Conservation (phyloP, 2,888 invertebrate genomes). For the Capitulum mitella region DNA sequence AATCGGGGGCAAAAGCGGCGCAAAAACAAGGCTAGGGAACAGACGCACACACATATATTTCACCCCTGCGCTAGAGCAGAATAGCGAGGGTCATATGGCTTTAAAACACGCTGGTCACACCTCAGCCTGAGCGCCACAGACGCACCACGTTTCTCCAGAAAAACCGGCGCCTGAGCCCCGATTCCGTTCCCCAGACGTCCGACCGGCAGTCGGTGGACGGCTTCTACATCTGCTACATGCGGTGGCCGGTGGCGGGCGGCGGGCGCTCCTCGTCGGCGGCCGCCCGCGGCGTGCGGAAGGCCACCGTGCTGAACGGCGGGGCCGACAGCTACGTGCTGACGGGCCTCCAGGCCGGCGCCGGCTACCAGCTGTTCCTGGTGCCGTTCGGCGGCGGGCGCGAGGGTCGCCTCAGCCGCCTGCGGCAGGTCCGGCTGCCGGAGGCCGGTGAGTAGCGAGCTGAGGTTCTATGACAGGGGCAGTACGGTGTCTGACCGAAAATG, state of each 20-base stretch:
- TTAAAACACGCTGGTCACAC: too few species aligned
- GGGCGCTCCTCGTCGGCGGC: neutral
- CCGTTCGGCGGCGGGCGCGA: neutral
- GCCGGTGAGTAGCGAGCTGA: neutral
- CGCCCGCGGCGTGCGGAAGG: neutral
- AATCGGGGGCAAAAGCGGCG: too few species aligned
- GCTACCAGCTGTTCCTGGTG: slow-evolving; percentile 6
- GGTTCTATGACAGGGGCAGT: too few species aligned
- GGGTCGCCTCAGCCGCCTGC: neutral
- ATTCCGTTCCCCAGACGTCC: neutral
- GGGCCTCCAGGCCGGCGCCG: neutral
- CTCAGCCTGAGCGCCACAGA: too few species aligned
- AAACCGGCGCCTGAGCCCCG: too few species aligned
- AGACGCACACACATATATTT: too few species aligned
- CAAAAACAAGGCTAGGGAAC: too few species aligned
- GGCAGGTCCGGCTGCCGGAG: neutral
- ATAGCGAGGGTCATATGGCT: too few species aligned
- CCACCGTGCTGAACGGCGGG: neutral
- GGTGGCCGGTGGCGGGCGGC: neutral
- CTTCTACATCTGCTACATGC: slow-evolving; percentile 10
- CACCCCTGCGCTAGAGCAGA: too few species aligned
- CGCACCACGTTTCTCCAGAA: too few species aligned
- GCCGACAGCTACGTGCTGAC: neutral
- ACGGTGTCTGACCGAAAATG: too few species aligned
- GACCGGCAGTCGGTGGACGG: neutral